Conservation (phyloP, 1,140 invertebrate genomes). For the Drosophila tropicalis region DNA sequence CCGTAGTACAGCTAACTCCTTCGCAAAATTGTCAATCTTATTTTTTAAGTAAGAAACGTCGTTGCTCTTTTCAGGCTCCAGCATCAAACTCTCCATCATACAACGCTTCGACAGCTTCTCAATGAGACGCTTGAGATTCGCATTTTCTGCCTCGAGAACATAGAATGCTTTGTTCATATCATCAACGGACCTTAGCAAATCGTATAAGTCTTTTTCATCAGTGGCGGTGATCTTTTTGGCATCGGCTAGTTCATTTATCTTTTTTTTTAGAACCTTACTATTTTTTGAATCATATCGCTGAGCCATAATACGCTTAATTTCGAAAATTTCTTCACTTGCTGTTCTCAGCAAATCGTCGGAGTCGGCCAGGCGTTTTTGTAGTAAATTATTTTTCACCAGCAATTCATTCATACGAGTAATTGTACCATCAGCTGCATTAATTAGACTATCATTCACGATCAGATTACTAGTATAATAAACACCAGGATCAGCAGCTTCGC, state of each 20-base stretch:
- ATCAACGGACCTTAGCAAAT: slow-evolving; percentile 57
- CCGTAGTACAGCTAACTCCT: slow-evolving; percentile 61
- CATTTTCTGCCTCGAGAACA: slow-evolving; percentile 68
- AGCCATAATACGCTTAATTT: slow-evolving; percentile 68
- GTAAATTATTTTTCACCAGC: slow-evolving; percentile 57
- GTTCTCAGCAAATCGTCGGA: slow-evolving; percentile 47
- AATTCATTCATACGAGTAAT: slow-evolving; percentile 52
- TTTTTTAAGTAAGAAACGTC: slow-evolving; percentile 68
- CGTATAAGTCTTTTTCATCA: slow-evolving; percentile 58
- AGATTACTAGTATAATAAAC: slow-evolving; percentile 33
- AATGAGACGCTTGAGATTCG: slow-evolving; percentile 61
- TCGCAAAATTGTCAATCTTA: slow-evolving; percentile 62
- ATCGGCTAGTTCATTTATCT: slow-evolving; percentile 59
- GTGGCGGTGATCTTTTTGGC: slow-evolving; percentile 55
- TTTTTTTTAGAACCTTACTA: slow-evolving; percentile 46
- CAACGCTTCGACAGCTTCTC: slow-evolving; percentile 64
- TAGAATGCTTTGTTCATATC: slow-evolving; percentile 71
- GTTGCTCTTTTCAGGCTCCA: slow-evolving; percentile 64
- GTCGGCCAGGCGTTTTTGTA: slow-evolving; percentile 45
- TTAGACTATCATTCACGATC: slow-evolving; percentile 61
- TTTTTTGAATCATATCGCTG: slow-evolving; percentile 62
- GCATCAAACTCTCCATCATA: slow-evolving; percentile 44
- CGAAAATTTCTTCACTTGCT: slow-evolving; percentile 45
- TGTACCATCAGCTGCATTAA: slow-evolving; percentile 59
- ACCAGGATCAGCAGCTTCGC: slow-evolving; percentile 3